Evolutionary conservation across 2,797 vertebrate species (phyloP).

Genomic region (Allobates femoralis): DNA sequence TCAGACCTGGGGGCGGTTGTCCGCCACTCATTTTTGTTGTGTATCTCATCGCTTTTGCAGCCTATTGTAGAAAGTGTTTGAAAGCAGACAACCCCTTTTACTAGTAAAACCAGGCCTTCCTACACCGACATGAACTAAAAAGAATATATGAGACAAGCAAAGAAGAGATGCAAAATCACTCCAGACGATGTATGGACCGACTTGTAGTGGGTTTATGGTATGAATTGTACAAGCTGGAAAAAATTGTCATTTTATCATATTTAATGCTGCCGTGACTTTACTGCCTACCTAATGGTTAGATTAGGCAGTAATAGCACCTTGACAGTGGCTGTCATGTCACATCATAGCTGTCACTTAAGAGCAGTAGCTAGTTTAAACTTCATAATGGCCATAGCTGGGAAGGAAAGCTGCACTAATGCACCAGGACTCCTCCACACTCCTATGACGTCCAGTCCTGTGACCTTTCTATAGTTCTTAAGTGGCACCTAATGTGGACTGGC

Average conservation of each 20-base stretch:
- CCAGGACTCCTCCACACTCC: not conserved
- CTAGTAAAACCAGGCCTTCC: too few species aligned
- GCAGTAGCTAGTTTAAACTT: not conserved
- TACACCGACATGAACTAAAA: not conserved
- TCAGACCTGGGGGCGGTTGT: too few species aligned
- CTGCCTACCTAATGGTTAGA: not conserved
- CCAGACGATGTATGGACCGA: not conserved
- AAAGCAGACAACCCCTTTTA: too few species aligned
- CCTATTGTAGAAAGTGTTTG: too few species aligned
- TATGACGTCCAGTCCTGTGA: not conserved
- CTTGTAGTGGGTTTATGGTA: not conserved
- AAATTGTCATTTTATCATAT: not conserved
- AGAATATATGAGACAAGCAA: not conserved
- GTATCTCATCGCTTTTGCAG: too few species aligned
- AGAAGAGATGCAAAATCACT: not conserved
- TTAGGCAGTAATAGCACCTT: not conserved
- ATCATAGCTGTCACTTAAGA: slow-evolving; percentile 7
- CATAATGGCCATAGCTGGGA: not conserved
- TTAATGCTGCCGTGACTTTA: too few species aligned
- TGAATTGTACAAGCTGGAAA: not conserved
- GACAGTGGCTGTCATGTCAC: not conserved
- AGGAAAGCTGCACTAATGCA: slow-evolving; percentile 7
- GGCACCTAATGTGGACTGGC: not conserved
- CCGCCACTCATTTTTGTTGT: too few species aligned
- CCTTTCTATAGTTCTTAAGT: not conserved